Base-by-base conservation (phyloP, 2,888 invertebrate genomes). In the Hirtodrosophila trivittata region DNA sequence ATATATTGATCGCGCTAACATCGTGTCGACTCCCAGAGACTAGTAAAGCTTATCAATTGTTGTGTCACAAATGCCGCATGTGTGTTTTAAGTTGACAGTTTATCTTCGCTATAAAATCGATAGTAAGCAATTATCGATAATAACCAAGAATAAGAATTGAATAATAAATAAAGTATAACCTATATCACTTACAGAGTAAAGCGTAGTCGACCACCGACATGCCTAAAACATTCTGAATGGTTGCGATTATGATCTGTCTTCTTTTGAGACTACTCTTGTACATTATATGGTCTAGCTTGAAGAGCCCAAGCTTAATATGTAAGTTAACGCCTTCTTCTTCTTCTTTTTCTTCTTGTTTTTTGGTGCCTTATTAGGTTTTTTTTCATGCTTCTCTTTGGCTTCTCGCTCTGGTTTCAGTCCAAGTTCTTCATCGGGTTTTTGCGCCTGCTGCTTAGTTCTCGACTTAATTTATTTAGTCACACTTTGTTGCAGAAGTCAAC, bases 401-500 rank as follows among this genome's bases (percentile, higher is more conserved):
- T 51, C 45, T 46, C 50, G 58, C 64, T 73, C 69, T 69, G 43
- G 60, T 54, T 76, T 75, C 47, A 71, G 62, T 57, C 56, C 67
- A 28, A 50, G 33, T 14, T 13, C 28, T 4, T 21, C 28, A n/a
- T 43, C 9, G 52, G 25, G 37, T 37, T 30, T 46, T 37, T 28
- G 42, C 41, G 3, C 18, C 18, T 5, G 18, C 18, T 41, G 49
- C 47, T 54, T 62, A 67, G 71, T 80, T 80, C 76, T 83, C 51
- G 58, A 35, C 75, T 75, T 82, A 82, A 82, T 82, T 75, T 82
- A 77, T 83, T 82, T 82, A 81, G 82, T 81, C 78, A 81, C 81
- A 84, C 78, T 83, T 78, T 78, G 84, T 83, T 83, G 81, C 64
- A 84, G 77, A 82, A 82, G 82, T 82, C 82, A 82, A 82, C 84